Evolutionary conservation across 2,797 vertebrate species (phyloP).

Genomic region (Champsocephalus gunnari): DNA sequence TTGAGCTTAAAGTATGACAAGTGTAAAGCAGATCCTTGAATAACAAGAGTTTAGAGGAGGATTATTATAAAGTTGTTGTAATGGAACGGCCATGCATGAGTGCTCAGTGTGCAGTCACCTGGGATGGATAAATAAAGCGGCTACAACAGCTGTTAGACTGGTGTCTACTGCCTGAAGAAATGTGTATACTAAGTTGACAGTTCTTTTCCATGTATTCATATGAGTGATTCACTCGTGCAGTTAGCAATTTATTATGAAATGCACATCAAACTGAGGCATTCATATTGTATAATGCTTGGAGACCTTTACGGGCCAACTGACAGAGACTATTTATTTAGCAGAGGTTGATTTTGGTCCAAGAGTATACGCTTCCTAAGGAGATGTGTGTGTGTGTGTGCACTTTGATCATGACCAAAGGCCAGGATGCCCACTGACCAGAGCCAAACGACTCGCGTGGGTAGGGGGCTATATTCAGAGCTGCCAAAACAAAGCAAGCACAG

Average conservation of each 20-base stretch:
- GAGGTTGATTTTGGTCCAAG: neutral
- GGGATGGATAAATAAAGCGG: neutral
- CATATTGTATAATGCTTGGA: neutral
- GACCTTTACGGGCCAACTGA: neutral
- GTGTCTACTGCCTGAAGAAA: neutral
- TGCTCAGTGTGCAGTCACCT: neutral
- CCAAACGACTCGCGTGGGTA: conserved; percentile 20
- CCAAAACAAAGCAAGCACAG: conserved; percentile 37
- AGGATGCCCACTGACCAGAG: conserved; percentile 14
- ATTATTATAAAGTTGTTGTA: neutral
- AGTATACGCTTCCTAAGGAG: neutral
- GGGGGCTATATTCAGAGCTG: conserved; percentile 21
- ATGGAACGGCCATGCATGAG: neutral
- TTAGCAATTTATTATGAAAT: conserved; percentile 4
- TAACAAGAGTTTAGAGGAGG: conserved; percentile 1
- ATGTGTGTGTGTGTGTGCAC: neutral
- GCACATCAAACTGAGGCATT: neutral
- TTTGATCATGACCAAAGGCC: neutral
- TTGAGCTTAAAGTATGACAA: neutral
- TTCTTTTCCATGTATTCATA: neutral
- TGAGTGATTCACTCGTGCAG: neutral
- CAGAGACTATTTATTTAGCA: neutral
- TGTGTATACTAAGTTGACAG: conserved; percentile 4
- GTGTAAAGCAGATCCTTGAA: conserved; percentile 1
- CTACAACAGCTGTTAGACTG: neutral